Conservation (phyloP, 2,888 invertebrate genomes). For the Rhyacophila evoluta region DNA sequence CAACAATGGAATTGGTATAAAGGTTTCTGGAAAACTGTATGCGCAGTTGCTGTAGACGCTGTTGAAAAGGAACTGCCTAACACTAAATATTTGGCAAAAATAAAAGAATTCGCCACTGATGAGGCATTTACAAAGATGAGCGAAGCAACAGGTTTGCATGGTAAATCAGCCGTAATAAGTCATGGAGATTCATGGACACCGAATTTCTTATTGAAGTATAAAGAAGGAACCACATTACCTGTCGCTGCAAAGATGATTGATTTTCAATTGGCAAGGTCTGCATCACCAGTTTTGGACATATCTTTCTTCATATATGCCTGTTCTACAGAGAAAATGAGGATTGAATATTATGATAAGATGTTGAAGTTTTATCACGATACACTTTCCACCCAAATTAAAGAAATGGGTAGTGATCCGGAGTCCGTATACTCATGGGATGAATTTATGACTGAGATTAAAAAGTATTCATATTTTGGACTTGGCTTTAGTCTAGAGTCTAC, state of each 20-base stretch:
- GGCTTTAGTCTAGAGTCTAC: slow-evolving; percentile 73
- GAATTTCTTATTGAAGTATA: slow-evolving; percentile 74
- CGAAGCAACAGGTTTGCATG: slow-evolving; percentile 60
- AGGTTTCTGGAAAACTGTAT: slow-evolving; percentile 68
- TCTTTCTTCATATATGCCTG: slow-evolving; percentile 74
- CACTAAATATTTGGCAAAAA: slow-evolving; percentile 70
- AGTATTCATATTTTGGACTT: slow-evolving; percentile 70
- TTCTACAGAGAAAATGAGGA: slow-evolving; percentile 69
- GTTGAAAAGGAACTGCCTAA: slow-evolving; percentile 74
- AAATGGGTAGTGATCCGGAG: slow-evolving; percentile 73
- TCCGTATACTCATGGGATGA: slow-evolving; percentile 68
- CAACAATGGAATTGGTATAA: slow-evolving; percentile 71
- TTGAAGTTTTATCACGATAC: slow-evolving; percentile 72
- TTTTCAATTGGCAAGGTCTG: slow-evolving; percentile 75
- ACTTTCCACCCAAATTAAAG: slow-evolving; percentile 68
- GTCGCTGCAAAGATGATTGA: slow-evolving; percentile 74
- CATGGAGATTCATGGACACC: slow-evolving; percentile 84
- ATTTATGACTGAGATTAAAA: slow-evolving; percentile 70
- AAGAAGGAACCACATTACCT: slow-evolving; percentile 57
- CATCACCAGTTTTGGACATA: slow-evolving; percentile 72
- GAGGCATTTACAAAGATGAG: slow-evolving; percentile 68
- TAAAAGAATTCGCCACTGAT: slow-evolving; percentile 68
- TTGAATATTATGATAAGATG: slow-evolving; percentile 71
- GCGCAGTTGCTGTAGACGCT: slow-evolving; percentile 72
- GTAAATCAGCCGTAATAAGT: slow-evolving; percentile 70